Evolutionary conservation across 2,113 vertebrate species (phyloP).

Genomic region (Camelus dromedarius): DNA sequence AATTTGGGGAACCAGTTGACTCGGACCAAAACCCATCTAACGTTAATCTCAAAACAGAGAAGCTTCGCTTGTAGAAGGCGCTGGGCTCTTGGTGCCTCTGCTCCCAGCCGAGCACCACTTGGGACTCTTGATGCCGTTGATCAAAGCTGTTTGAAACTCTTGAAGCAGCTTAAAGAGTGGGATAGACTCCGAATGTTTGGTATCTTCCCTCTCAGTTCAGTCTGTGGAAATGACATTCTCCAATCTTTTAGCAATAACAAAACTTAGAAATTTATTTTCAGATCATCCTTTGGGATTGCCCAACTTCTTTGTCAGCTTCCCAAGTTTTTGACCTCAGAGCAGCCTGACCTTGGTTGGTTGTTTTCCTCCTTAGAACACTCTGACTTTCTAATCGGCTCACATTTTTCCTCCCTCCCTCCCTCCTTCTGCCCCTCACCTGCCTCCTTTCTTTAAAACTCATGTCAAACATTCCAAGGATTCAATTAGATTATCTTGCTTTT

Average conservation of each 20-base stretch:
- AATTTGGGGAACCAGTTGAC: background rate
- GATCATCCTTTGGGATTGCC: background rate
- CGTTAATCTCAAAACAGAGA: background rate
- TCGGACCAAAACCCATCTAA: background rate
- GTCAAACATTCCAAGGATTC: background rate
- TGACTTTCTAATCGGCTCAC: constrained; percentile 5
- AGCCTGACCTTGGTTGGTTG: background rate
- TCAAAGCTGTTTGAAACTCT: background rate
- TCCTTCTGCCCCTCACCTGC: background rate
- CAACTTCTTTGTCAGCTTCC: constrained; percentile 4
- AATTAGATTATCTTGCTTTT: constrained; percentile 74
- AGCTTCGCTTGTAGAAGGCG: background rate
- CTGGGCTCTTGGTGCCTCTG: rapidly evolving
- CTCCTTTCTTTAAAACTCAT: rapidly evolving
- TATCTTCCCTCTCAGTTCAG: background rate
- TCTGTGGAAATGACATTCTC: background rate
- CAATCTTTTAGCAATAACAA: background rate
- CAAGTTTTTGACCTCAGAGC: background rate
- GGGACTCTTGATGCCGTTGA: rapidly evolving
- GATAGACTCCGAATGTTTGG: background rate
- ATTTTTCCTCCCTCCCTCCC: background rate
- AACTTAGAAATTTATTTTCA: constrained; percentile 8
- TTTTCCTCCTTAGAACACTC: background rate
- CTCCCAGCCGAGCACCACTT: background rate
- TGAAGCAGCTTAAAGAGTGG: background rate